phyloP scores from a whole-genome alignment of 2,888 invertebrate species.

The Seladonia tumulorum region DNA sequence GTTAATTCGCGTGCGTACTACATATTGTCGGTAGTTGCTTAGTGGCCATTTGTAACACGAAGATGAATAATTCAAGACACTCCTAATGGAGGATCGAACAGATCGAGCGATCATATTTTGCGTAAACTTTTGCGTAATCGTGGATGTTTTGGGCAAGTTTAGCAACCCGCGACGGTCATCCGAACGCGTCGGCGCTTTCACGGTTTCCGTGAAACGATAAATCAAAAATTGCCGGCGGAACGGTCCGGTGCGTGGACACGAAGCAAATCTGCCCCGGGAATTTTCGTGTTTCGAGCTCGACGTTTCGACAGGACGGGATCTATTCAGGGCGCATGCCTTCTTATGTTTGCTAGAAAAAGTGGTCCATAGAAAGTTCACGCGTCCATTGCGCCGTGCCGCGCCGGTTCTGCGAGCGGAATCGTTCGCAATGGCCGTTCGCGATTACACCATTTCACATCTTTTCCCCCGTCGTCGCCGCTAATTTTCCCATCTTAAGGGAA shows the following conservation, averaged over 20 bases:
- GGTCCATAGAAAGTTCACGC: constrained; percentile 23
- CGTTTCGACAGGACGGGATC: neutral
- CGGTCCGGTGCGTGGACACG: neutral
- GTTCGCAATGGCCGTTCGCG: neutral
- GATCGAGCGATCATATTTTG: neutral
- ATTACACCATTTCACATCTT: neutral
- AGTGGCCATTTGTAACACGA: too few relatives aligned
- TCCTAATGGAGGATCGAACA: too few relatives aligned
- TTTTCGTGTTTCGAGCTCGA: neutral
- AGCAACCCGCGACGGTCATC: neutral
- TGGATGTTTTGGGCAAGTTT: neutral
- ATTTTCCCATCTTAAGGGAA: neutral
- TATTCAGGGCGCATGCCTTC: neutral
- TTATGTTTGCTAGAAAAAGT: neutral
- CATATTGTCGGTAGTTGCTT: too few relatives aligned
- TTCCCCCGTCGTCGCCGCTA: neutral
- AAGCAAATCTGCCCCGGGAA: too few relatives aligned
- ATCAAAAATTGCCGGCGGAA: neutral
- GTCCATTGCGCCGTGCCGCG: neutral
- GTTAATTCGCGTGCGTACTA: too few relatives aligned
- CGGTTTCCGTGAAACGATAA: constrained; percentile 9
- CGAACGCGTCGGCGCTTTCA: neutral
- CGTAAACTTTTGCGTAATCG: neutral
- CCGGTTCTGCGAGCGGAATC: neutral
- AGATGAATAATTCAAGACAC: too few relatives aligned